Evolutionary conservation across 2,888 invertebrate genomes (phyloP), one percentile per base, ranked within the genome.

Genomic region (Beris chalybata): DNA sequence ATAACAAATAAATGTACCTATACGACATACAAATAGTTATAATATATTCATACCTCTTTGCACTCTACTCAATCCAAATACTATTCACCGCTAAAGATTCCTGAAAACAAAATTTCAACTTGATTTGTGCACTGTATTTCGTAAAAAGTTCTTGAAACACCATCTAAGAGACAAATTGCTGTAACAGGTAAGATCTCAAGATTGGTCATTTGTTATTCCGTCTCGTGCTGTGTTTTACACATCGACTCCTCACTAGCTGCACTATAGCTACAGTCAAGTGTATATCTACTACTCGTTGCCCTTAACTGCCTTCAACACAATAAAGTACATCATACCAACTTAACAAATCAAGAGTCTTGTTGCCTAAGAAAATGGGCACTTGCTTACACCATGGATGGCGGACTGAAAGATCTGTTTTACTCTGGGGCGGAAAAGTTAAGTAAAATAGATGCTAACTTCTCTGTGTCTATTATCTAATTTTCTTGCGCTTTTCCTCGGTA

Each of bases 111-210:
- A 22, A 22, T 22, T 59, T 59, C 59, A 59, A 59, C 48, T 38
- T 59, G 48, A n/a, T 59, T n/a, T 48, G 48, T 48, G 48, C 50
- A 31, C 38, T 32, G 15, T 32, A 50, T 59, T 50, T 50, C 32
- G 50, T 59, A 48, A 63, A 43, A 63, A 53, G 63, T 63, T 63
- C 63, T 63, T 63, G 63, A 63, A 63, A 63, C 53, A 53, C 31
- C 30, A 32, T 32, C n/a, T 7, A 55, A 48, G 12, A 52, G 29
- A 52, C 43, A 52, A 52, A 52, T 52, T 52, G 38, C 53, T 63
- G 38, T 22, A 29, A 22, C 52, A 43, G 63, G 63, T 63, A 63
- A 63, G 53, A 63, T 53, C 43, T 53, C 30, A 43, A 63, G 53
- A 63, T 53, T 63, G 52, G 29, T 53, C 63, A 63, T 63, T 63